Evolutionary conservation across 1,140 invertebrate species (phyloP), one percentile per base, ranked within the genome.

Genomic region (Polyergus mexicanus): DNA sequence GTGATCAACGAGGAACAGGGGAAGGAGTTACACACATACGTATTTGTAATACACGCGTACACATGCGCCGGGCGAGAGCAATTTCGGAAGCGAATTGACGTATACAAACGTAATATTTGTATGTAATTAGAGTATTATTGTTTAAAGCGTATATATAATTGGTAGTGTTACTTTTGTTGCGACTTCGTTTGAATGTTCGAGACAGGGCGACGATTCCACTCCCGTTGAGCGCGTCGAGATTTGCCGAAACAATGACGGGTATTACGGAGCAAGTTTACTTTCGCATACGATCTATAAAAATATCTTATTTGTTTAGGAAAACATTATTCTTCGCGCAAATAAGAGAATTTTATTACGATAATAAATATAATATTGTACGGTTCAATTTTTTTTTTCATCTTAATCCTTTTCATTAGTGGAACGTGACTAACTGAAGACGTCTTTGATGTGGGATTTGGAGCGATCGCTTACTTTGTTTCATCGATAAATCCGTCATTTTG

Each of bases 121-220:
- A 87, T 89, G 72, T 83, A 84, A 87, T 89, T 87, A 84, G 68
- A 11, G n/a, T 83, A 58, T 51, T 84, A 84, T 85, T 51, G 83
- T 88, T 88, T 90, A 68, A 83, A 76, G 84, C 58, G 47, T 89
- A 77, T 89, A 77, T 89, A 77, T 75, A 86, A 88, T 84, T 81
- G 84, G 68, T 86, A 78, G 77, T 28, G 54, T 90, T 88, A 81
- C 22, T 90, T 90, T 84, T 77, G 84, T 90, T 86, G 72, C 54
- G 81, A 54, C 35, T 89, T 75, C 76, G 58, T 78, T 74, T 68
- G 74, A 62, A 22, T 32, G 65, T 72, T 65, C 25, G 60, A 72
- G 47, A 54, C 54, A 56, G 13, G 65, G 35, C 19, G 54, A 74
- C 32, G 60, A 72, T 81, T 81, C 68, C 38, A 58, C n/a, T 5